Evolutionary conservation across 1,140 invertebrate species (phyloP).

Genomic region (Drosophila albomicans): DNA sequence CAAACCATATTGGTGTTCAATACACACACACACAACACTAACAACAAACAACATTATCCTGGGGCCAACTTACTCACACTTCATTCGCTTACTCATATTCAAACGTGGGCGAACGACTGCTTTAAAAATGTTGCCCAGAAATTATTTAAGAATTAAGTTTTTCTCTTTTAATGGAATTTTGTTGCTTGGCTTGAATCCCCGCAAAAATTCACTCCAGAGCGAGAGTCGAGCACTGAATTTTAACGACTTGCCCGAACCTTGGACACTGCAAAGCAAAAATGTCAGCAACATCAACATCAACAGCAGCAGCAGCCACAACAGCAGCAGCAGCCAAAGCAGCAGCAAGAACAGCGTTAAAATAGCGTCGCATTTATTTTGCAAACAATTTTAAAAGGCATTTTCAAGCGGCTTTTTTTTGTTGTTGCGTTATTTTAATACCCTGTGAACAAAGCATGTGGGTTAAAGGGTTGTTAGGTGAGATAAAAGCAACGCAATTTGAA

Average conservation of each 20-base stretch:
- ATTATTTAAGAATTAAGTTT: slow-evolving; percentile 18
- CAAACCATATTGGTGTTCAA: slow-evolving; percentile 32
- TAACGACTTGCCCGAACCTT: slow-evolving; percentile 17
- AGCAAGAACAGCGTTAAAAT: slow-evolving; percentile 17
- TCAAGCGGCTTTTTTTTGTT: slow-evolving; percentile 18
- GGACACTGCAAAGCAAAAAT: slow-evolving; percentile 23
- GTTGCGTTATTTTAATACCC: slow-evolving; percentile 13
- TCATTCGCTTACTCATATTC: not conserved
- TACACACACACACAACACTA: slow-evolving; percentile 4
- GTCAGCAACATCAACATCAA: slow-evolving; percentile 3
- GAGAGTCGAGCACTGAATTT: slow-evolving; percentile 15
- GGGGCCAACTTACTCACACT: not conserved
- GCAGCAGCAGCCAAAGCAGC: not conserved
- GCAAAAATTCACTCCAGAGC: slow-evolving; percentile 20
- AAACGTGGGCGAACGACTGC: not conserved
- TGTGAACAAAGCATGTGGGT: not conserved
- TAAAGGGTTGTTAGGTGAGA: not conserved
- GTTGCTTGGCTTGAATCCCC: not conserved
- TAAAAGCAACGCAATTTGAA: not conserved
- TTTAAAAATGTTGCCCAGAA: not conserved
- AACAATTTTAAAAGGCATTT: slow-evolving; percentile 46
- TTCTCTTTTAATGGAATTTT: slow-evolving; percentile 21
- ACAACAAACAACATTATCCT: slow-evolving; percentile 2
- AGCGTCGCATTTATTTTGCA: slow-evolving; percentile 39
- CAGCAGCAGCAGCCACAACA: not conserved